These are phyloP conservation scores for Sipha flava DNA, from an alignment of 1,140 invertebrate species.

Conservation along the genomic window DNA sequence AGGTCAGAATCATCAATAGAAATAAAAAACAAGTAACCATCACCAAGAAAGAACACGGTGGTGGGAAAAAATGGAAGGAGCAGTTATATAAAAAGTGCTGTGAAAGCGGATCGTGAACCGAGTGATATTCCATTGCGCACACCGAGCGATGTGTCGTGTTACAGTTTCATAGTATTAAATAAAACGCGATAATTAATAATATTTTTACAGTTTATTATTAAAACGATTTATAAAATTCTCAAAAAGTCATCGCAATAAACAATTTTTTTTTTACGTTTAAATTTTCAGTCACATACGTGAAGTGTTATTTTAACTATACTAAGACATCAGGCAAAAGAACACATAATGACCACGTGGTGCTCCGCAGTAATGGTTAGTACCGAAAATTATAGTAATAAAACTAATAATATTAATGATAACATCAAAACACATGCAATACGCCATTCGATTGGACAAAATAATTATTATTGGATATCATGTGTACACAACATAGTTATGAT, in stretches of 20 bases:
- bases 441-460: too few relatives aligned
- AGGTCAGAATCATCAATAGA: background rate
- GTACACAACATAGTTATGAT: too few relatives aligned
- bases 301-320: background rate
- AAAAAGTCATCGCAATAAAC: background rate
- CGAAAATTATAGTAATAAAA: background rate
- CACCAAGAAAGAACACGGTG: background rate
- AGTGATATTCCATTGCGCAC: slow-evolving; percentile 23
- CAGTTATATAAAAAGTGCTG: slow-evolving; percentile 26
- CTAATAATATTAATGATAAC: too few relatives aligned
- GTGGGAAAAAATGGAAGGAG: slow-evolving; percentile 8
- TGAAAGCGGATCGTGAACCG: slow-evolving; percentile 30
- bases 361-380: slow-evolving; percentile 15
- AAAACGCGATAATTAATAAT: background rate
- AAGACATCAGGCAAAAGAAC: background rate
- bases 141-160: slow-evolving; percentile 17
- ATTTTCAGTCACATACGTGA: background rate
- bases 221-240: background rate
- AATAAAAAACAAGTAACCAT: background rate
- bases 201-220: background rate
- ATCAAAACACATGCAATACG: too few relatives aligned
- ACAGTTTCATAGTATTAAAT: background rate
- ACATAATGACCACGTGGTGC: background rate
- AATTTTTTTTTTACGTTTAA: background rate
- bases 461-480: too few relatives aligned